Base-by-base conservation (phyloP, 1,140 invertebrate species). In the Gonatopus flavifemur region DNA sequence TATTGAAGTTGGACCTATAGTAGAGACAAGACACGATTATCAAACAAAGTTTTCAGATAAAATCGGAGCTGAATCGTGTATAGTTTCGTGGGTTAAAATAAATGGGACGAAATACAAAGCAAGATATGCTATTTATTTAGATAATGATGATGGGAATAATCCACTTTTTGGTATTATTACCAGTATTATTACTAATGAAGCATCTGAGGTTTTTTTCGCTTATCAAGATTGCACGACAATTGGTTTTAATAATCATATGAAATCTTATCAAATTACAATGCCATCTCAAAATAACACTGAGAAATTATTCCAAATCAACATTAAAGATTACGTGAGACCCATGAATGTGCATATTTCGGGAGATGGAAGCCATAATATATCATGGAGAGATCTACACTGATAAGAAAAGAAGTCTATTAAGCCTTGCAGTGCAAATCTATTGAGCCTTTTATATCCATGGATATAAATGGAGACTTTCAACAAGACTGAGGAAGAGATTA, bases 41-140 rank as follows among this genome's bases (percentile, higher is more conserved):
- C 6, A 28, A 28, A 28, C 12, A 7, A 7, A 28, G 25, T 7
- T 28, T 28, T 6, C 12, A 7, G 25, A 6, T 12, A 28, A 28
- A 28, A 28, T 28, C 12, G 6, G 12, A 6, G 6, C 6, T 12
- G 6, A 7, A 7, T 7, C 25, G 25, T 7, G 12, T 28, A n/a
- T n/a, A n/a, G n/a, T 28, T 7, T 28, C 25, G 12, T 28, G 12
- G 6, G 25, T 12, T 28, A 28, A 28, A 28, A 7, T 28, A 37
- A 37, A 18, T 20, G 33, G 4, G 16, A 25, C 32, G 13, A 24
- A 20, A 10, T 38, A 9, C 25, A 21, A 33, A 36, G 21, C 0
- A 36, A 15, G 39, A 41, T 39, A 20, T 40, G 24, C n/a, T 44
- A 47, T 36, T 9, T 36, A 8, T 36, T 36, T n/a, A 36, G 7